A percentile compares a stretch with the other conserved stretches of the same genome.
Evolutionary conservation across 2,113 vertebrate species (phyloP).

Genomic region (Mus spicilegus): DNA sequence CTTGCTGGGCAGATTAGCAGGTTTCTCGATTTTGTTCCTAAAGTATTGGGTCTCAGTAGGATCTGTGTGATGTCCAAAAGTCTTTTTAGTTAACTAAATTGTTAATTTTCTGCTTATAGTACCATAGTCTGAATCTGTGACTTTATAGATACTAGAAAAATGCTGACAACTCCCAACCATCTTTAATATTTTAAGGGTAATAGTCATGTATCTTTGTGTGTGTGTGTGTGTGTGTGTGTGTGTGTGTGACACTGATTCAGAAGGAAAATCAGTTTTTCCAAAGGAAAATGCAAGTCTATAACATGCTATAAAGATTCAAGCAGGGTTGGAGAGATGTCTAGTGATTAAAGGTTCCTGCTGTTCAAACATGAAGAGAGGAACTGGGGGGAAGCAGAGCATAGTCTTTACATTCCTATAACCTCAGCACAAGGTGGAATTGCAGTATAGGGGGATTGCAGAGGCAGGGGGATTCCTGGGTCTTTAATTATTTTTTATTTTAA

Average conservation of each 20-base stretch:
- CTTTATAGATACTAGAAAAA: neutral
- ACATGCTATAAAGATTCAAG: neutral
- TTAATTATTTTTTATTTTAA: neutral
- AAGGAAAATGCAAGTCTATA: constrained; percentile 25
- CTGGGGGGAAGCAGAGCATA: neutral
- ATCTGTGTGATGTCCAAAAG: neutral
- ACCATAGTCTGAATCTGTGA: neutral
- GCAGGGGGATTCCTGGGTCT: neutral
- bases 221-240: neutral
- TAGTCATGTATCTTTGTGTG: neutral
- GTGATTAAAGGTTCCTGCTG: neutral
- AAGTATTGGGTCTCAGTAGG: neutral
- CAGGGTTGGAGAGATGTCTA: neutral
- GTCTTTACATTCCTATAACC: neutral
- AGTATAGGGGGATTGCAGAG: too few relatives aligned
- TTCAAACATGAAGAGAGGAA: too few relatives aligned
- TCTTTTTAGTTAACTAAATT: neutral
- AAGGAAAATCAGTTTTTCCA: neutral
- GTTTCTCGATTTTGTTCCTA: neutral
- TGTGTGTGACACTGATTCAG: neutral
- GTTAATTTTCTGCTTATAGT: neutral
- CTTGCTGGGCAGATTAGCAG: neutral
- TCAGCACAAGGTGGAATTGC: neutral
- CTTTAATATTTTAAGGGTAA: neutral
- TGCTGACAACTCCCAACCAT: neutral